Conservation (phyloP, 1,140 invertebrate genomes). For the Octopus bimaculoides region DNA sequence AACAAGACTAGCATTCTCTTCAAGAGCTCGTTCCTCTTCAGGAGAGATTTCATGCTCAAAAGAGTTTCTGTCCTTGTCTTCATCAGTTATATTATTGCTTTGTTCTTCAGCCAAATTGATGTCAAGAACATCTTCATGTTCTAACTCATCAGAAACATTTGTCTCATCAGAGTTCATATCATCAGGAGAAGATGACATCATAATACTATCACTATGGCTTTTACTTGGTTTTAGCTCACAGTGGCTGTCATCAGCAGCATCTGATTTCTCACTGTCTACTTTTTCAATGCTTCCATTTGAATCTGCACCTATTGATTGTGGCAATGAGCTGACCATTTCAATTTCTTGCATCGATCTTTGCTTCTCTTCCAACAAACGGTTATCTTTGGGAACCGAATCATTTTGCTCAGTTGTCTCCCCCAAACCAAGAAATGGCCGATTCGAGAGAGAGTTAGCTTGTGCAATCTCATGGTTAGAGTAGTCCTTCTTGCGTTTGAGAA, state of each 20-base stretch:
- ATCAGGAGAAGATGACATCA: conserved; percentile 28
- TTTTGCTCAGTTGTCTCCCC: conserved; percentile 9
- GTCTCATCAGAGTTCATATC: conserved; percentile 25
- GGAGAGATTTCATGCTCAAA: conserved; percentile 49
- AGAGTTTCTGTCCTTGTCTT: neutral
- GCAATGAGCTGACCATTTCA: conserved; percentile 5
- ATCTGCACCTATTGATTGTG: conserved; percentile 13
- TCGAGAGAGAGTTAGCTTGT: conserved; percentile 15
- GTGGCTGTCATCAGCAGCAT: conserved; percentile 15
- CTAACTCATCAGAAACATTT: conserved; percentile 28
- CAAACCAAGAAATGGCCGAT: conserved; percentile 19
- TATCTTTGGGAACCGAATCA: neutral
- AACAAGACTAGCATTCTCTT: conserved; percentile 63
- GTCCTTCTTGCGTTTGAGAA: conserved; percentile 41
- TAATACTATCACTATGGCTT: conserved; percentile 19
- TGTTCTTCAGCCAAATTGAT: conserved; percentile 20
- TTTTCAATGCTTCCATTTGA: conserved; percentile 26
- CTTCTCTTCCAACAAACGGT: conserved; percentile 16
- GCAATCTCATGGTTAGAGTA: conserved; percentile 52
- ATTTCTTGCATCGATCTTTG: neutral
- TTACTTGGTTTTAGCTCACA: conserved; percentile 10
- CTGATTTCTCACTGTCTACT: conserved; percentile 28
- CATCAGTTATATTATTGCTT: conserved; percentile 11
- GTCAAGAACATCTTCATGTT: conserved; percentile 20
- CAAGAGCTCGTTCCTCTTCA: conserved; percentile 60